phyloP scores from a whole-genome alignment of 2,113 vertebrate species.

The Chunga burmeisteri region DNA sequence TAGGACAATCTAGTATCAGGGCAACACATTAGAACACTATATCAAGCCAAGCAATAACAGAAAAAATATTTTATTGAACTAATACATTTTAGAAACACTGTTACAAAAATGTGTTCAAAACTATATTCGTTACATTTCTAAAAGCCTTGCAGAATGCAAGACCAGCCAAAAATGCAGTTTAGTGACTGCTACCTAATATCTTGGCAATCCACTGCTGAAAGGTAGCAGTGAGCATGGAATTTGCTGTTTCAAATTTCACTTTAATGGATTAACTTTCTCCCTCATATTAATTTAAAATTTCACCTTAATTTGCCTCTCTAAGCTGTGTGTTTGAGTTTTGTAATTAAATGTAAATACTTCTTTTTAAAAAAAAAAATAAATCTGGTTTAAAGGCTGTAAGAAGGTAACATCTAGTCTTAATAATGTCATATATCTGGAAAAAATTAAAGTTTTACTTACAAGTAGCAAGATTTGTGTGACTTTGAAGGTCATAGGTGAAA shows the following conservation, averaged over 20 bases:
- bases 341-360: slow-evolving; percentile 27
- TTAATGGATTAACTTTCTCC: not conserved
- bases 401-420: not conserved
- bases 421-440: not conserved
- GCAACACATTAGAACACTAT: not conserved
- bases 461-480: not conserved
- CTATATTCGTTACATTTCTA: not conserved
- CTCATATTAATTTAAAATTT: not conserved
- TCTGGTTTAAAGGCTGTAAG: not conserved
- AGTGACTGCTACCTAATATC: not conserved
- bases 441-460: not conserved
- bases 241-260: not conserved
- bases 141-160: not conserved
- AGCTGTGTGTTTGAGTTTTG: not conserved
- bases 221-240: not conserved
- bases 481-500: not conserved
- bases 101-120: not conserved
- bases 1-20: not conserved
- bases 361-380: not conserved
- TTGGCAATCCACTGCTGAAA: not conserved
- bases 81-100: not conserved
- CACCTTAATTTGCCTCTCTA: not conserved
- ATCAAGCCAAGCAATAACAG: not conserved
- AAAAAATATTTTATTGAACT: not conserved
- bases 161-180: not conserved